Conservation (phyloP, 1,140 invertebrate species). For the Protaetia brevitarsis region DNA sequence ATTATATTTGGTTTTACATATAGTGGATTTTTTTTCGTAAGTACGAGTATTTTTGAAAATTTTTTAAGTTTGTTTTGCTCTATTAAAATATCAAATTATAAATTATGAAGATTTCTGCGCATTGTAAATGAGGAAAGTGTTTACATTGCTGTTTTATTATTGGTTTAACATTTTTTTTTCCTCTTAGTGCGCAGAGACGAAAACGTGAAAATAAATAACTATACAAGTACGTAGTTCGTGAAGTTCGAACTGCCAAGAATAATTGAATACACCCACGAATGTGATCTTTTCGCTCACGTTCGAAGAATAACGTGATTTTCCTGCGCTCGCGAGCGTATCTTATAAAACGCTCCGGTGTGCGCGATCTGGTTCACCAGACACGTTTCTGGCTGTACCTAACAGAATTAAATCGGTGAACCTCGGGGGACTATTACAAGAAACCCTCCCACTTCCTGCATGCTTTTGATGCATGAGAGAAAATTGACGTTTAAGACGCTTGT, state of each 20-base stretch:
- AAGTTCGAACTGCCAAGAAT: not conserved
- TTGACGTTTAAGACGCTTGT: no score
- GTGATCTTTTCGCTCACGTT: not conserved
- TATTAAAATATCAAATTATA: no score
- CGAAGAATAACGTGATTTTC: conserved; percentile 17
- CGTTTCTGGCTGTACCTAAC: not conserved
- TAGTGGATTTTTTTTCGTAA: no score
- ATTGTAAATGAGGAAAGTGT: no score
- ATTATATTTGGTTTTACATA: no score
- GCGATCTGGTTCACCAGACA: not conserved
- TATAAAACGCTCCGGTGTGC: not conserved
- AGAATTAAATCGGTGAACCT: not conserved
- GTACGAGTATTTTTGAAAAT: no score
- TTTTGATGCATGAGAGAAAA: no score
- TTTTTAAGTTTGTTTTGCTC: no score
- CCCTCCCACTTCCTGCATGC: not conserved
- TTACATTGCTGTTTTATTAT: no score
- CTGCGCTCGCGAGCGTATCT: not conserved
- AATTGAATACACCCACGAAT: not conserved
- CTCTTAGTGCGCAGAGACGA: no score
- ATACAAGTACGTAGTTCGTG: not conserved
- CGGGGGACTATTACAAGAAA: not conserved
- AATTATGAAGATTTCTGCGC: no score
- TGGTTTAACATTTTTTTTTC: no score
- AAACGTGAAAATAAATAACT: not conserved